Conservation (phyloP, 2,888 invertebrate species). For the Campoplex capitator region DNA sequence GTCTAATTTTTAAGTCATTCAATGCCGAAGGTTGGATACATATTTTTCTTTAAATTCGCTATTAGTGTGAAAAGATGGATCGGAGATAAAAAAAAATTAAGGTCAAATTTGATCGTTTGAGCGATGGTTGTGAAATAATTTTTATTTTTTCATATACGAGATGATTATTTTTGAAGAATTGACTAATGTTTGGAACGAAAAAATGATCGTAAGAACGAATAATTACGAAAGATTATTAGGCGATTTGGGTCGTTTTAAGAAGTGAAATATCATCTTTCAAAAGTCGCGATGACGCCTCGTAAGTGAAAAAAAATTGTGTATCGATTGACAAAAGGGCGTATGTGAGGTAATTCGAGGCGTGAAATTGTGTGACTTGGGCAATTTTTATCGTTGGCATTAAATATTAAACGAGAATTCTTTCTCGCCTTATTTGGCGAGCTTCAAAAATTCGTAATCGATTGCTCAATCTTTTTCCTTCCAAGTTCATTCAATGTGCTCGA, state of each 20-base stretch:
- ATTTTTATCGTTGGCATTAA: neutral
- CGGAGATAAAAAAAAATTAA: slow-evolving; percentile 11
- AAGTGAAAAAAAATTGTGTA: neutral
- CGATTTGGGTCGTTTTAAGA: neutral
- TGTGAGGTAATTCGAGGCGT: neutral
- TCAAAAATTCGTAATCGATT: neutral
- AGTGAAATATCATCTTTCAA: neutral
- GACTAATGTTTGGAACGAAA: neutral
- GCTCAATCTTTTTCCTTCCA: neutral
- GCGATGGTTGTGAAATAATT: neutral
- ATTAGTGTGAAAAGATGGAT: neutral
- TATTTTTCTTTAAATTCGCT: no score
- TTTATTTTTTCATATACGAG: neutral
- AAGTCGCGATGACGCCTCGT: neutral
- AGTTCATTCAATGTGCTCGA: slow-evolving; percentile 18
- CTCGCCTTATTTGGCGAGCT: slow-evolving; percentile 16
- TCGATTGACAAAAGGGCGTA: neutral
- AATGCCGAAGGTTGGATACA: no score
- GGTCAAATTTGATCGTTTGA: slow-evolving; percentile 19
- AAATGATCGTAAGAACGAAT: neutral
- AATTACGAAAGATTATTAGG: neutral
- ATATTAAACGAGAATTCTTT: slow-evolving; percentile 2
- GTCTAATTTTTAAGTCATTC: no score
- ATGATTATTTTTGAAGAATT: neutral
- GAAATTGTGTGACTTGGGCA: neutral